These are phyloP conservation scores for Limosa lapponica DNA, from an alignment of 2,797 vertebrate species.

Conservation along the genomic window DNA sequence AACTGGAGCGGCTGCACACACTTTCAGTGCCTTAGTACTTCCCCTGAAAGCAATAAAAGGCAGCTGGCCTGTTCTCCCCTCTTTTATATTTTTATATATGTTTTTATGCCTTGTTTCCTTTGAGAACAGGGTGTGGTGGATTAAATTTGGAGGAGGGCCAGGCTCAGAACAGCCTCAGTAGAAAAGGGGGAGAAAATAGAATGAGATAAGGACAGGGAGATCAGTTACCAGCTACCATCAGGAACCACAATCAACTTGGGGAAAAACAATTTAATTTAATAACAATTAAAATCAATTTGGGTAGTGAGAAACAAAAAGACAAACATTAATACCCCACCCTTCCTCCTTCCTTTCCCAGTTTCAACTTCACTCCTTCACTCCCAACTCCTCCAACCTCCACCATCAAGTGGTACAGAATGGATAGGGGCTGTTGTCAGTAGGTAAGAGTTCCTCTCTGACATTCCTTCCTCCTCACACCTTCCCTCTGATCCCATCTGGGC, in stretches of 20 bases:
- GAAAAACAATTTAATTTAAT: background rate
- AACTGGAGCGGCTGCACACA: background rate
- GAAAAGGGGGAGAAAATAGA: background rate
- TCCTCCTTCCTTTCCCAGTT: background rate
- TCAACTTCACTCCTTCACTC: background rate
- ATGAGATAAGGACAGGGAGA: background rate
- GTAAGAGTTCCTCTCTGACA: background rate
- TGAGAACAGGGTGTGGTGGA: background rate
- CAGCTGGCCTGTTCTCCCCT: background rate
- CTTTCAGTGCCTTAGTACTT: background rate
- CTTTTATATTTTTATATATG: background rate
- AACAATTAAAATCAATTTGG: background rate
- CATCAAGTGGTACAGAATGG: too few relatives aligned
- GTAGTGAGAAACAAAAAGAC: background rate
- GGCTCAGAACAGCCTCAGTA: background rate
- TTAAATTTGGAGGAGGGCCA: background rate
- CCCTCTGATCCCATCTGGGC: background rate
- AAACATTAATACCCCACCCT: background rate
- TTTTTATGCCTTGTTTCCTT: background rate
- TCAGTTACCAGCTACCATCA: background rate
- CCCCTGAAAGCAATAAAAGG: background rate
- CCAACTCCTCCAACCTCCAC: rapidly evolving
- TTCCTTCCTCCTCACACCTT: background rate
- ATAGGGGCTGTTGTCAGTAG: rapidly evolving
- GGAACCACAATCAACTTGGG: background rate